Evolutionary conservation across 2,888 invertebrate genomes (phyloP).

Genomic region (Dioctria linearis): DNA sequence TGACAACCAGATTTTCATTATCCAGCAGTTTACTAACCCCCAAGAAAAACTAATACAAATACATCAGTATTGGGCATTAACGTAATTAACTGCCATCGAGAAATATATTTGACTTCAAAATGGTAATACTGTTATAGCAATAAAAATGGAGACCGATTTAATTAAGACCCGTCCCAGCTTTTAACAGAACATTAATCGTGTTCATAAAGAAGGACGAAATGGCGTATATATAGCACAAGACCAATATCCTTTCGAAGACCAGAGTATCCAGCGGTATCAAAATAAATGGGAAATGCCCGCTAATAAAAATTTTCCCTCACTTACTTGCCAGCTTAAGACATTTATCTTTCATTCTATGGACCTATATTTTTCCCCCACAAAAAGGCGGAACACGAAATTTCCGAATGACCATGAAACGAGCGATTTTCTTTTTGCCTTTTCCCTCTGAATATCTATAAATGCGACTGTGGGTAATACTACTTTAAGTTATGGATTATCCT

Average conservation of each 20-base stretch:
- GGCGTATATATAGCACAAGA: not conserved
- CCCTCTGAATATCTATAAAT: conserved; percentile 6
- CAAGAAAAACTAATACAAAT: too few species aligned
- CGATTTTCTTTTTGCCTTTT: conserved; percentile 3
- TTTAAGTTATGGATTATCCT: conserved; percentile 48
- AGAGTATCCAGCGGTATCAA: conserved; percentile 23
- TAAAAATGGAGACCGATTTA: not conserved
- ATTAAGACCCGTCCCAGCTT: conserved; percentile 22
- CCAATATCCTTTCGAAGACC: conserved; percentile 1
- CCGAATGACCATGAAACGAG: conserved; percentile 7
- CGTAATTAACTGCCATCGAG: conserved; percentile 4
- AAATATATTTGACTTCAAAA: too few species aligned
- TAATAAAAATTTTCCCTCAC: conserved; percentile 35
- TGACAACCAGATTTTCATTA: too few species aligned
- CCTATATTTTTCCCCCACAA: conserved; percentile 18
- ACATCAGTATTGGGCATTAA: conserved; percentile 14
- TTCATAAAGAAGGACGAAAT: conserved; percentile 28
- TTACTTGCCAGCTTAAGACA: conserved; percentile 11
- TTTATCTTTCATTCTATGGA: conserved; percentile 11
- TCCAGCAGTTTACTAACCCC: too few species aligned
- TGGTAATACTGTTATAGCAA: too few species aligned
- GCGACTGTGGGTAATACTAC: conserved; percentile 32
- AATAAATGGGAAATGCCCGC: conserved; percentile 43
- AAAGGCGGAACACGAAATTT: conserved; percentile 14
- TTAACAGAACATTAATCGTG: conserved; percentile 41